Percentiles rank a stretch among this genome's conserved stretches.
Conservation (phyloP, 1,140 invertebrate species). For the Zaprionus gabonicus region DNA sequence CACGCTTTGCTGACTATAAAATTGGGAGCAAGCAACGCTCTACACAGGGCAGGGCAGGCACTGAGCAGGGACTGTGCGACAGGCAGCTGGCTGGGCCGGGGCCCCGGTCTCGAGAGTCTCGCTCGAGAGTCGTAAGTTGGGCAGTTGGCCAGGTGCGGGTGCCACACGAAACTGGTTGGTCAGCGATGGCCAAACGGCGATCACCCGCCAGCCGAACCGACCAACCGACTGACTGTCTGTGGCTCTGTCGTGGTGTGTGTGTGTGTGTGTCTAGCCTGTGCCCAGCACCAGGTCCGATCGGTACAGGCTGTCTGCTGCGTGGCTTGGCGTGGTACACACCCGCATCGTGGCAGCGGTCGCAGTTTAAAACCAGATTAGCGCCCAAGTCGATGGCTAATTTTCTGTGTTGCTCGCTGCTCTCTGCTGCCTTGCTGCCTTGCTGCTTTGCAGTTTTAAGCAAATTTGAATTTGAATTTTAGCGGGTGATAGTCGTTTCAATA, state of each 20-base stretch:
- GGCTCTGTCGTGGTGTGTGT: not conserved
- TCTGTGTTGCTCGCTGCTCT: constrained; percentile 47
- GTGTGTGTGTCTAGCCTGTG: constrained; percentile 23
- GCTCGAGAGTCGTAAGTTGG: constrained; percentile 65
- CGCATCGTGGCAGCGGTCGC: constrained; percentile 74
- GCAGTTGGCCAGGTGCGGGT: constrained; percentile 82
- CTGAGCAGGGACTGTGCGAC: constrained; percentile 31
- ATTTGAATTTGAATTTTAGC: constrained; percentile 83
- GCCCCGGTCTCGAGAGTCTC: constrained; percentile 30
- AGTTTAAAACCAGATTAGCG: constrained; percentile 82
- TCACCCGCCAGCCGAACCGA: too few species aligned
- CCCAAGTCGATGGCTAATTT: constrained; percentile 81
- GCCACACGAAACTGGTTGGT: constrained; percentile 60
- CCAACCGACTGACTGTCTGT: constrained; percentile 11
- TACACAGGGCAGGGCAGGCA: constrained; percentile 19
- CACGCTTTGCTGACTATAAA: not conserved
- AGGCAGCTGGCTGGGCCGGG: constrained; percentile 63
- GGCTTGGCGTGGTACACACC: constrained; percentile 60
- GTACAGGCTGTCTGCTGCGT: constrained; percentile 10
- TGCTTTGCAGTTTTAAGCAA: constrained; percentile 58
- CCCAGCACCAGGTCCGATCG: constrained; percentile 4
- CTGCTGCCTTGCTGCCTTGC: constrained; percentile 7
- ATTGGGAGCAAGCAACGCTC: constrained; percentile 2
- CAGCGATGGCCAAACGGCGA: constrained; percentile 54
- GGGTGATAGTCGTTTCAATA: constrained; percentile 74